Evolutionary conservation across 2,888 invertebrate genomes (phyloP).

Genomic region (Nomada hirtipes): DNA sequence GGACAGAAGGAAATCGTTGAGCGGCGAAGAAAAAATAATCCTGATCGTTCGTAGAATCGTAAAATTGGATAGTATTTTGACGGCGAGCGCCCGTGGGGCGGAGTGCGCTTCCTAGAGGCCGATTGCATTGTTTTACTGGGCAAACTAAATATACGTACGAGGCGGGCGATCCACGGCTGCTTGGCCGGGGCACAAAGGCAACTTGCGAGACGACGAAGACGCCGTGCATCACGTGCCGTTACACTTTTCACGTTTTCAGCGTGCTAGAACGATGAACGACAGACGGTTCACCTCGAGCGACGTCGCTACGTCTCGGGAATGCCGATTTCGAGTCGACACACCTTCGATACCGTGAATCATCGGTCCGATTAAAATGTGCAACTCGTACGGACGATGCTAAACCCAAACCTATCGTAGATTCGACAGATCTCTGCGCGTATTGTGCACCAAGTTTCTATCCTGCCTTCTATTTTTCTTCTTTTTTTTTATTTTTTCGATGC

Average conservation of each 20-base stretch:
- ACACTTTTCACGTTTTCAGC: constrained; percentile 76
- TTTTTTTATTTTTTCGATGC: background rate
- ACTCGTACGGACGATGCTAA: background rate
- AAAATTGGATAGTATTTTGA: constrained; percentile 59
- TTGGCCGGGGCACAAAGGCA: constrained; percentile 75
- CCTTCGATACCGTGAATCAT: constrained; percentile 36
- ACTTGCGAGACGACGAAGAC: constrained; percentile 57
- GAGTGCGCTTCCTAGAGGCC: constrained; percentile 77
- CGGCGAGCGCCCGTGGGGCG: constrained; percentile 46
- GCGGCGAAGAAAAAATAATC: constrained; percentile 35
- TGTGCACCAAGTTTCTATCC: background rate
- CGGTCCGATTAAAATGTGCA: constrained; percentile 8
- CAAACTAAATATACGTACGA: constrained; percentile 80
- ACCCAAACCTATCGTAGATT: background rate
- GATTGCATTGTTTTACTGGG: constrained; percentile 80
- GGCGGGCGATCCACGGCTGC: constrained; percentile 78
- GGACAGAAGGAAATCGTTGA: background rate
- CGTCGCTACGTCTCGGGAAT: constrained; percentile 7
- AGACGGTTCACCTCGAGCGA: constrained; percentile 30
- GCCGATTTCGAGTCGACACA: background rate
- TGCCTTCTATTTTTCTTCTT: background rate
- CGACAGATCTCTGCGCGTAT: background rate
- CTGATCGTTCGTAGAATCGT: constrained; percentile 38
- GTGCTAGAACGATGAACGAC: constrained; percentile 57
- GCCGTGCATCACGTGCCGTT: constrained; percentile 76